phyloP scores from a whole-genome alignment of 2,113 vertebrate genomes.

The Melanotaenia duboulayi region DNA sequence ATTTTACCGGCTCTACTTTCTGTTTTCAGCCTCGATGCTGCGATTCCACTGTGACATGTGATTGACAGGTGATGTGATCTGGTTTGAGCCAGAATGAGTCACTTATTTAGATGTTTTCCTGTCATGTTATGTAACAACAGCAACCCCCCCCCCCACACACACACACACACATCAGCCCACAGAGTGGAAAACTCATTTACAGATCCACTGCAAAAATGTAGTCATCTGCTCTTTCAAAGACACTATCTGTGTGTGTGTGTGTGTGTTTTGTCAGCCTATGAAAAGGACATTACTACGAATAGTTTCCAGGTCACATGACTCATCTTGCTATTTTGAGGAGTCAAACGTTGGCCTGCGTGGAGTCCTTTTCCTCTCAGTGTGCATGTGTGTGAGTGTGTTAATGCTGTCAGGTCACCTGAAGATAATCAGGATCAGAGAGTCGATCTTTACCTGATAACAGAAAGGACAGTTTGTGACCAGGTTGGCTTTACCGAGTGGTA shows the following conservation, averaged over 20 bases:
- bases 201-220: conserved; percentile 47
- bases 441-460: too few relatives aligned
- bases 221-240: conserved; percentile 47
- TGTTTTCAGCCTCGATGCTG: too few relatives aligned
- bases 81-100: too few relatives aligned
- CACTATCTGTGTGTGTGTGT: conserved; percentile 12
- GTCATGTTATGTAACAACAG: too few relatives aligned
- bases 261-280: conserved; percentile 53
- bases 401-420: conserved; percentile 9
- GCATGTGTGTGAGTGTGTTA: conserved; percentile 3
- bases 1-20: too few relatives aligned
- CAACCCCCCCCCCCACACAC: too few relatives aligned
- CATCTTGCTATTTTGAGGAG: conserved; percentile 64
- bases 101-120: too few relatives aligned
- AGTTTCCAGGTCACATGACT: conserved; percentile 76
- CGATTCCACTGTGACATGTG: too few relatives aligned
- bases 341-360: conserved; percentile 38
- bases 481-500: too few relatives aligned
- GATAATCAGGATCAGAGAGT: conserved; percentile 46
- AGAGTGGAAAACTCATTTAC: conserved; percentile 61
- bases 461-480: too few relatives aligned
- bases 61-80: too few relatives aligned
- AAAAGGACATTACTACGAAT: conserved; percentile 78
- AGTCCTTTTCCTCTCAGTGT: conserved; percentile 36
- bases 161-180: neutral